Evolutionary conservation across 2,888 invertebrate species (phyloP), one percentile per base, ranked within the genome.

Genomic region (Strigamia maritima): DNA sequence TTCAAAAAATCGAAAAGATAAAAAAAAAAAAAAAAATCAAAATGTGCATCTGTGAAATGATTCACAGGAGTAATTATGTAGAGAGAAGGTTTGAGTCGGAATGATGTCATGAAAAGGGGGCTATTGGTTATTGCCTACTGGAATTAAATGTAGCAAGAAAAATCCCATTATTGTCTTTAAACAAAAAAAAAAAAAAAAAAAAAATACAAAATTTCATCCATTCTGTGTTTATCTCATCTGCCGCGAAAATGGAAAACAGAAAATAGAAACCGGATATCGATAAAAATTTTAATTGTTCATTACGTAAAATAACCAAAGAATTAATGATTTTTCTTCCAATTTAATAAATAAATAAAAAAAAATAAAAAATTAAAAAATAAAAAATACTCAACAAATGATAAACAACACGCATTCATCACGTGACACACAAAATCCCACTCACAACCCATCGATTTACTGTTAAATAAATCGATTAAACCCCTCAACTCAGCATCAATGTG

Each of bases 21-120:
- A 54, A 54, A 54, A n/a, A n/a, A n/a, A 54, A 19, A 54, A 54
- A n/a, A 54, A 2, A 54, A 54, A 54, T 3, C 19, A n/a, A 54
- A 54, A 54, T 54, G 54, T 54, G 54, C 54, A 54, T 54, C 54
- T 70, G 70, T 70, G 70, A 70, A 70, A 70, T 70, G 70, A 70
- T 28, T 70, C 70, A 70, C 70, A 70, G 28, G 70, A 28, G 28
- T 70, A 70, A 70, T 70, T 70, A 70, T 70, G 28, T 26, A 28
- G 8, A 28, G 28, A 28, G 70, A 28, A n/a, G 28, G 28, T 4
- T 19, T 16, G 19, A 22, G 44, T 14, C n/a, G 19, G 19, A 54
- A 70, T 70, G 70, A 70, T 28, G 70, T 70, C 70, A 70, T 70
- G 28, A 26, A n/a, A 70, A n/a, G 70, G 28, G 70, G 70, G 14